phyloP scores from a whole-genome alignment of 2,797 vertebrate species.

The Babyrousa celebensis region DNA sequence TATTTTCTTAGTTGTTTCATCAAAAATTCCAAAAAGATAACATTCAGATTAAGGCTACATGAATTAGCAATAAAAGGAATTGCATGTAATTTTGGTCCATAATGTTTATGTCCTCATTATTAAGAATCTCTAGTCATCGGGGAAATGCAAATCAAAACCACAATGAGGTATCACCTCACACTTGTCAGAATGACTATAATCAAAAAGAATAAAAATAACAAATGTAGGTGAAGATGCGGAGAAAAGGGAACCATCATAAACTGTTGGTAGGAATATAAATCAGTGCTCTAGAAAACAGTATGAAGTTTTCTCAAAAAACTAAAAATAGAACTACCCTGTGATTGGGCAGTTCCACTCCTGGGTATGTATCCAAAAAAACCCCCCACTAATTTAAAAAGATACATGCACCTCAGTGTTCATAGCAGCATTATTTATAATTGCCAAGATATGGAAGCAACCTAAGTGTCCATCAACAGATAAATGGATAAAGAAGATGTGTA shows the following conservation, averaged over 20 bases:
- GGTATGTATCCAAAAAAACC: not conserved
- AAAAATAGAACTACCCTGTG: not conserved
- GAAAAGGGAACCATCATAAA: not conserved
- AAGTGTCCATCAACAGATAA: not conserved
- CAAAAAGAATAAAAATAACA: not conserved
- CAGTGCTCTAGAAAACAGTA: not conserved
- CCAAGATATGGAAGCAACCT: not conserved
- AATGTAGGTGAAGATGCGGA: not conserved
- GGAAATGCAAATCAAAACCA: not conserved
- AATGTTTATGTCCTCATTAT: not conserved
- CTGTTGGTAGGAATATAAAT: not conserved
- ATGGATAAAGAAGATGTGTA: not conserved
- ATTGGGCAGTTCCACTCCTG: not conserved
- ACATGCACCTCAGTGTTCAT: not conserved
- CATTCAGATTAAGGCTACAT: conserved; percentile 5
- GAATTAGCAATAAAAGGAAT: conserved; percentile 62
- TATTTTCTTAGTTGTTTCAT: conserved; percentile 64
- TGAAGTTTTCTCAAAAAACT: not conserved
- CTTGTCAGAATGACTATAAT: not conserved
- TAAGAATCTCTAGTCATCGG: conserved; percentile 12
- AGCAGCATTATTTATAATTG: not conserved
- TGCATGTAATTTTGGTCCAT: conserved; percentile 7
- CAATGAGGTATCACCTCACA: not conserved
- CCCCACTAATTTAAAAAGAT: not conserved
- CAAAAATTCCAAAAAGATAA: conserved; percentile 28